Evolutionary conservation across 2,888 invertebrate species (phyloP).

Genomic region (Lordiphosa fenestrarum): DNA sequence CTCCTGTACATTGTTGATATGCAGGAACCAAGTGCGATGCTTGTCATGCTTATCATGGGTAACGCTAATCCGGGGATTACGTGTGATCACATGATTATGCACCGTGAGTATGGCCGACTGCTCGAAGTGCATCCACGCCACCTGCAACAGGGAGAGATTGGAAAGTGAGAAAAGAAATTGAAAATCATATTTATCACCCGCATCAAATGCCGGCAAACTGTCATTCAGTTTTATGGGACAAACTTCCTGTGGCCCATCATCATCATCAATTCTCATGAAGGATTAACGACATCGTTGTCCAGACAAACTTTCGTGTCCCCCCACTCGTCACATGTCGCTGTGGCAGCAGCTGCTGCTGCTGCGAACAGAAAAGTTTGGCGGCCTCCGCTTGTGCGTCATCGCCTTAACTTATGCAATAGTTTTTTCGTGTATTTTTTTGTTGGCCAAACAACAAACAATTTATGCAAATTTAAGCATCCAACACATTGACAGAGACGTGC

Average conservation of each 20-base stretch:
- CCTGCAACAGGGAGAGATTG: constrained; percentile 82
- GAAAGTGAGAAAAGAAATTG: background rate
- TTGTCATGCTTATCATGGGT: constrained; percentile 91
- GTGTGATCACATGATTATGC: constrained; percentile 95
- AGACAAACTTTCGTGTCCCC: constrained; percentile 43
- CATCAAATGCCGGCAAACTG: constrained; percentile 57
- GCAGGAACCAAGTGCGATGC: constrained; percentile 95
- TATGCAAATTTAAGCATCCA: constrained; percentile 63
- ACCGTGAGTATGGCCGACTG: constrained; percentile 95
- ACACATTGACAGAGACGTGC: constrained; percentile 52
- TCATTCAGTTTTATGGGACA: constrained; percentile 48
- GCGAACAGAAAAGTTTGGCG: constrained; percentile 37
- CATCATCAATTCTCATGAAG: constrained; percentile 73
- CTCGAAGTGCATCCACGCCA: constrained; percentile 98
- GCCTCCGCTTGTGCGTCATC: constrained; percentile 33
- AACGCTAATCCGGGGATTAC: constrained; percentile 94
- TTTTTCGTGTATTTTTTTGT: constrained; percentile 13
- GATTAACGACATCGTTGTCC: constrained; percentile 57
- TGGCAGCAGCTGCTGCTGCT: constrained; percentile 36
- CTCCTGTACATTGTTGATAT: constrained; percentile 94
- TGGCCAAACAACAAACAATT: constrained; percentile 46
- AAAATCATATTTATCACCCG: constrained; percentile 5
- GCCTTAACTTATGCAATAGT: constrained; percentile 49
- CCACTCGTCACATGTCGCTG: constrained; percentile 50
- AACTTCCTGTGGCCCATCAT: constrained; percentile 48